Conservation (phyloP, 2,797 vertebrate species). For the Enteromius treurensis region DNA sequence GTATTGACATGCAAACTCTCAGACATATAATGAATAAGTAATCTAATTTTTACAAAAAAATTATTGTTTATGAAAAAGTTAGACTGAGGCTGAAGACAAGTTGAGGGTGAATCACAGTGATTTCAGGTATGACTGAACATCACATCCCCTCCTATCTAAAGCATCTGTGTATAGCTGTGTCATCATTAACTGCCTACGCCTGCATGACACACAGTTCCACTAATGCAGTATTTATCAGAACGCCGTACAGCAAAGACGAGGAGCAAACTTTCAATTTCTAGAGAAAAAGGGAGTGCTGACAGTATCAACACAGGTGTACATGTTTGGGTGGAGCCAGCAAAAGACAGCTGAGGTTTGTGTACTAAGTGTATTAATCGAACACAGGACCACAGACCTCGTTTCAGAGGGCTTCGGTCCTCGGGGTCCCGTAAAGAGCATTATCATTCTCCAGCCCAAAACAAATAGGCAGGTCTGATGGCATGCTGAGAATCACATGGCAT, state of each 20-base stretch:
- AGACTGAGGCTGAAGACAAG: neutral
- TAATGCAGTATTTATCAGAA: constrained; percentile 1
- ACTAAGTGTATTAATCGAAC: constrained; percentile 66
- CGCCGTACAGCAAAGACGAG: neutral
- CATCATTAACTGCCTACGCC: constrained; percentile 40
- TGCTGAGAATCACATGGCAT: constrained; percentile 25
- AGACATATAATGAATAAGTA: constrained; percentile 1
- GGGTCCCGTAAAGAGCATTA: constrained; percentile 62
- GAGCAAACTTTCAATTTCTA: constrained; percentile 63
- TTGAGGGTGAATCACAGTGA: neutral
- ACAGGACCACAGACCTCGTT: constrained; percentile 65
- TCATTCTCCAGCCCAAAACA: constrained; percentile 19
- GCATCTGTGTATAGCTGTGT: neutral
- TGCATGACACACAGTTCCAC: constrained; percentile 38
- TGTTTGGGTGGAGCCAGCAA: constrained; percentile 61
- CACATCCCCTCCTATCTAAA: constrained; percentile 36
- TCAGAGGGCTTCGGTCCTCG: constrained; percentile 60
- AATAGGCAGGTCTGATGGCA: constrained; percentile 35
- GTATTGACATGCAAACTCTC: neutral
- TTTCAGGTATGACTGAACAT: constrained; percentile 15
- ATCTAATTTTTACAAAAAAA: neutral
- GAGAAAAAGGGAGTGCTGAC: constrained; percentile 61
- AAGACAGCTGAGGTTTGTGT: constrained; percentile 60
- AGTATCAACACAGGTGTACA: constrained; percentile 75
- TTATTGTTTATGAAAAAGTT: neutral